Evolutionary conservation across 23 tunicate species (phyloP).

Genomic region (Ciona savignyi): DNA sequence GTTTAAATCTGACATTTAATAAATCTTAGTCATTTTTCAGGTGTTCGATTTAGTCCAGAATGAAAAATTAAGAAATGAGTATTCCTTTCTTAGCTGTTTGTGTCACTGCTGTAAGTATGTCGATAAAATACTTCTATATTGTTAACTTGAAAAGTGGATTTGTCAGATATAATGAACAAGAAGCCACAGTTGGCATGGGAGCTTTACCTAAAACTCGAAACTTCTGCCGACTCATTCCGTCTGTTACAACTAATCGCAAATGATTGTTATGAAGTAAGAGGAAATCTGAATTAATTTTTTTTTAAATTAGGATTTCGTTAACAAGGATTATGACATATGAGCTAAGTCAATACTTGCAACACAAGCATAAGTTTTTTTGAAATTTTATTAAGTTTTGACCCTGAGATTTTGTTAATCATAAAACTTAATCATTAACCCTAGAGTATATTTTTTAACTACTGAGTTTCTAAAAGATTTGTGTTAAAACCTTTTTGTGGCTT

Average conservation of each 20-base stretch:
- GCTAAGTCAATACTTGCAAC: background rate
- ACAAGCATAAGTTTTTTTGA: background rate
- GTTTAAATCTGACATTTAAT: no score
- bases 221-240: conserved; percentile 67
- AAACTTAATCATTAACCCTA: no score
- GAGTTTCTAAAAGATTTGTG: background rate
- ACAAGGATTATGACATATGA: background rate
- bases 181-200: conserved; percentile 88
- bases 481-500: no score
- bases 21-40: no score
- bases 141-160: background rate
- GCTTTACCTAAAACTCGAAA: conserved; percentile 78
- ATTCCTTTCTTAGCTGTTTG: conserved; percentile 80
- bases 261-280: conserved; percentile 68
- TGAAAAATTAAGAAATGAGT: conserved; percentile 71
- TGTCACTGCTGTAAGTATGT: conserved; percentile 78
- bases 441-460: background rate
- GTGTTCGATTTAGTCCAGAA: conserved; percentile 51
- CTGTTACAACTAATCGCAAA: conserved; percentile 74
- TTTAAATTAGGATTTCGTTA: background rate
- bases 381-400: no score
- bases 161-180: conserved; percentile 73
- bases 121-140: background rate
- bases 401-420: no score
- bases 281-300: background rate